Evolutionary conservation across 1,140 invertebrate genomes (phyloP), one percentile per base, ranked within the genome.

Genomic region (Anoplophora glabripennis): DNA sequence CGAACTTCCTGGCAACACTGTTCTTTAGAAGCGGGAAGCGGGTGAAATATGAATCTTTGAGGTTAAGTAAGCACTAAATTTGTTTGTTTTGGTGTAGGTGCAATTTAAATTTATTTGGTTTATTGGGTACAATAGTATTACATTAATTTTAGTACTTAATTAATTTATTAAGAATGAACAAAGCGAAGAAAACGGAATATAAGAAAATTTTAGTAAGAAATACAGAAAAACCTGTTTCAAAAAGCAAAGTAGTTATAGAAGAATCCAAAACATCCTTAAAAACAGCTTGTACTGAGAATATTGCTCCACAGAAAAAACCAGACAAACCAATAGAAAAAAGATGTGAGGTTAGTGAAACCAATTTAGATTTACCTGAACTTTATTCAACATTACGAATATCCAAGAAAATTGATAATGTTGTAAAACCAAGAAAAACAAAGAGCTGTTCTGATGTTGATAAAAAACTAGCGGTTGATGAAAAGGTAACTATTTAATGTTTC

Each of bases 131-230:
- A n/a, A n/a, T n/a, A n/a, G n/a, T n/a, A n/a, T n/a, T n/a, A n/a
- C n/a, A n/a, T n/a, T n/a, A n/a, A n/a, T n/a, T n/a, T 28, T 28
- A 28, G 3, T 28, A 3, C 2, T 28, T 28, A 28, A 5, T 5
- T 28, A 28, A 28, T 5, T 28, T 28, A 28, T 2, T 28, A 28
- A 28, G 3, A 28, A 28, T 28, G 21, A 28, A 28, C 5, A 28
- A 28, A 28, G 3, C 2, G 21, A 60, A 42, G 48, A 60, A 48
- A 54, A 35, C 15, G 28, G 28, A 0, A 37, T 53, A 5, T 21
- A 61, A 58, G 42, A 66, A 67, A 64, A 56, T 49, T 51, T 40
- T 70, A 28, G 57, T 70, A 28, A 45, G 68, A 34, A 70, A 70
- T 51, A 59, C 65, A 7, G 64, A 60, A 41, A 51, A 45, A 41